Percentiles rank a stretch among this genome's conserved stretches.
Evolutionary conservation across 2,888 invertebrate species (phyloP).

Genomic region (Heliconius cydno): DNA sequence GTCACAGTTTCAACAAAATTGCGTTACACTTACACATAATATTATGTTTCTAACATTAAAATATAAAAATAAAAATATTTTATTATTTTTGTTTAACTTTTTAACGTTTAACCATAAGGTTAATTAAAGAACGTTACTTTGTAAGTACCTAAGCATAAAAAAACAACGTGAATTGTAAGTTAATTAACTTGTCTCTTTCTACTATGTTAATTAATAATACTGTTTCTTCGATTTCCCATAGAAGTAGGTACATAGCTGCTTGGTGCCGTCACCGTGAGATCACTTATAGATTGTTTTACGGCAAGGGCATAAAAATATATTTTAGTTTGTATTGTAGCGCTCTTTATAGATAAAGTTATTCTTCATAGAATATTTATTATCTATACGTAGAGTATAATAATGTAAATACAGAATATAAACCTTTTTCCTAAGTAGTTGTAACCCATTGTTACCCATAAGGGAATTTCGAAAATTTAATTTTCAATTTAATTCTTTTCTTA

Average conservation of each 20-base stretch:
- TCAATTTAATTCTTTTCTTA: too few relatives aligned
- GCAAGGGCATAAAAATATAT: not conserved
- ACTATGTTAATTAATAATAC: constrained; percentile 18
- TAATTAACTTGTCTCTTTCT: constrained; percentile 7
- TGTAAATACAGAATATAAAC: not conserved
- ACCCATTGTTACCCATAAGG: too few relatives aligned
- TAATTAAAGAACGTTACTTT: not conserved
- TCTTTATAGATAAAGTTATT: not conserved
- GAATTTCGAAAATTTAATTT: too few relatives aligned
- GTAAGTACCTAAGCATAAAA: not conserved
- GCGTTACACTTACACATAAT: too few relatives aligned
- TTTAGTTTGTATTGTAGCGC: not conserved
- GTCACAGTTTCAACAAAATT: constrained; percentile 20
- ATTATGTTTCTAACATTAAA: too few relatives aligned
- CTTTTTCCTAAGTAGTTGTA: not conserved
- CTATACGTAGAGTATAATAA: not conserved
- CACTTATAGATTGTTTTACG: constrained; percentile 6
- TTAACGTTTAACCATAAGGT: not conserved
- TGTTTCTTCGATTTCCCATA: constrained; percentile 15
- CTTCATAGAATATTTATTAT: not conserved
- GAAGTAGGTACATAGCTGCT: not conserved
- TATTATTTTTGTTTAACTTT: too few relatives aligned
- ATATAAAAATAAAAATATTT: not conserved
- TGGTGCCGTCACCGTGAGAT: constrained; percentile 9
- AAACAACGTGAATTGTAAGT: constrained; percentile 1